A percentile compares a stretch with the other conserved stretches of the same genome.
These are phyloP conservation scores for Drosophila melanica DNA, from an alignment of 1,140 invertebrate genomes.

Conservation along the genomic window DNA sequence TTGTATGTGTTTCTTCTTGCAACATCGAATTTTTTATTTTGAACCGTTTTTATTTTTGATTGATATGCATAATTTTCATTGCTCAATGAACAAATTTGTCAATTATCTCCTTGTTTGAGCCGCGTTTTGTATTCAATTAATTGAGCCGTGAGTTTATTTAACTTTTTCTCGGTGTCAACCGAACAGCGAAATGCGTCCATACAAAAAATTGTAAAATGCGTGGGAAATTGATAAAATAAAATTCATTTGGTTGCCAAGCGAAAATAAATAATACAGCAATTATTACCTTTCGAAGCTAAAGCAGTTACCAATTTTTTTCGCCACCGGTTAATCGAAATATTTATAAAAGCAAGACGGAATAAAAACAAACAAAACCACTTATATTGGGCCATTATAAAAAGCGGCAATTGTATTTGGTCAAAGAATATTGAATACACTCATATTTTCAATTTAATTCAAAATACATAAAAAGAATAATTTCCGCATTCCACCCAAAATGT, in stretches of 20 bases:
- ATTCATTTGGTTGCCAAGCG: constrained; percentile 23
- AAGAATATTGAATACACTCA: constrained; percentile 13
- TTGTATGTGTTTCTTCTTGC: no score
- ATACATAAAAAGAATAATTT: not conserved
- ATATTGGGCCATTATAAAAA: not conserved
- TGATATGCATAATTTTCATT: constrained; percentile 20
- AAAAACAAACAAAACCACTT: constrained; percentile 11
- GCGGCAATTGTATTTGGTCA: constrained; percentile 9
- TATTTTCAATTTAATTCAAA: constrained; percentile 7
- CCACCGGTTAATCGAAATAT: constrained; percentile 13
- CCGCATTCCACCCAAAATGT: no score
- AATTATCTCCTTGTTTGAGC: constrained; percentile 37
- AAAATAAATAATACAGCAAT: constrained; percentile 37
- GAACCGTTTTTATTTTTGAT: not conserved
- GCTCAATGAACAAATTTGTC: constrained; percentile 42
- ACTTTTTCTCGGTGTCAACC: constrained; percentile 8
- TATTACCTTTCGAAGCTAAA: constrained; percentile 24
- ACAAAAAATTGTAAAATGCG: not conserved
- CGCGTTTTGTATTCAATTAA: constrained; percentile 54
- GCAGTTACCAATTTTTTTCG: constrained; percentile 22
- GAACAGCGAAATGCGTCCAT: not conserved
- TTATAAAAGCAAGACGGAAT: constrained; percentile 4
- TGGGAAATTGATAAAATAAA: constrained; percentile 28
- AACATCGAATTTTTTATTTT: not conserved
- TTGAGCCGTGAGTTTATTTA: constrained; percentile 29